Base-by-base conservation (phyloP, 2,888 invertebrate genomes). In the Hymenopus coronatus region DNA sequence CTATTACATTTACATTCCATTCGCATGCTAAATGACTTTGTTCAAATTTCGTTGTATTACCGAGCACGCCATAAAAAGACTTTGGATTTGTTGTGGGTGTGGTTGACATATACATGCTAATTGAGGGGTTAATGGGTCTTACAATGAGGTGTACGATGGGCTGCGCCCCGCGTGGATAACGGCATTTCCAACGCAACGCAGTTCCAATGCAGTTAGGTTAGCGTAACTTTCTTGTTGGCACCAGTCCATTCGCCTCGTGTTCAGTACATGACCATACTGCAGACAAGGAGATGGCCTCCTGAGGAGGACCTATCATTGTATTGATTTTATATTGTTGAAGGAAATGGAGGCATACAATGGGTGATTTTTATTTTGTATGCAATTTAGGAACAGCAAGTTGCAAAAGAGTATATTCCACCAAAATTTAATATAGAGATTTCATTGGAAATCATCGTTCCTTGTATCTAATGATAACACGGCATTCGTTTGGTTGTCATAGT, bases 161-260 rank as follows among this genome's bases (percentile, higher is more conserved):
- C 54, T 25, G 54, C 54, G 54, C 54, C 40, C 54, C 20, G 54
- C 54, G 54, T 70, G 54, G 20, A 70, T 70, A 70, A 70, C 54
- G 54, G 54, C 54, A 70, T 70, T 70, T 20, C 6, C 54, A 70
- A 70, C 54, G 54, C 54, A 70, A 70, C 54, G 54, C 54, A 70
- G 54, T 25, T 30, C 28, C 84, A 84, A n/a, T 84, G 84, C 84
- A 84, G 84, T 84, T 30, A n/a, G 84, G 84, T 30, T 84, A 84
- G 84, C 84, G 84, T 30, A 84, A 84, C 84, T 84, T 84, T 84
- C 25, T 30, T 70, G 12, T 30, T 84, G 84, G 84, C 84, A 84
- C 54, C 54, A 70, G 54, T 70, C 54, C 54, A 70, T 14, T 70
- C 20, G 54, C 54, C 54, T 70, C 54, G 20, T 70, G 54, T 70